These are phyloP conservation scores for Lacerta agilis DNA, from an alignment of 2,797 vertebrate species.

Conservation along the genomic window DNA sequence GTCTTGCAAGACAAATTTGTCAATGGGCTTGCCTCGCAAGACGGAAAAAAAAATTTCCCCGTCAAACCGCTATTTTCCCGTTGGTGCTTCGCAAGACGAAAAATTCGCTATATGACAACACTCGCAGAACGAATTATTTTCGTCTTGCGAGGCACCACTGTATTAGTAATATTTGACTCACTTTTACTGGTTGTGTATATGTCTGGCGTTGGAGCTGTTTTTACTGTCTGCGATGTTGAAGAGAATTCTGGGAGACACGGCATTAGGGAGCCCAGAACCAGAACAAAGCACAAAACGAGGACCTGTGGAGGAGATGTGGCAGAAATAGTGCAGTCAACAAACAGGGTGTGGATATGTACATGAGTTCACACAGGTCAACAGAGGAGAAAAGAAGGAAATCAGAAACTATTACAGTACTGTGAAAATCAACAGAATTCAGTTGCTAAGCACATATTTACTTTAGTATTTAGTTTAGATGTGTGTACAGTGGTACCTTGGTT, in stretches of 20 bases:
- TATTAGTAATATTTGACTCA: constrained; percentile 75
- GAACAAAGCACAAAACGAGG: constrained; percentile 93
- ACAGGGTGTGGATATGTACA: background rate
- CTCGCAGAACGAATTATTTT: no score
- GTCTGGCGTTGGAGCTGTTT: constrained; percentile 84
- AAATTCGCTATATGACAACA: no score
- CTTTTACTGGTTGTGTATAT: constrained; percentile 93
- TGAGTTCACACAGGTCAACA: background rate
- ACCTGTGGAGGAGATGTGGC: constrained; percentile 81
- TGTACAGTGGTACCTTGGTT: background rate
- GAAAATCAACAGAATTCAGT: background rate
- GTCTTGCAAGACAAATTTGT: no score
- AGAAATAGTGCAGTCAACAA: background rate
- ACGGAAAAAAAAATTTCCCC: no score
- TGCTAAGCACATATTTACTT: background rate
- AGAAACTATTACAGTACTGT: background rate
- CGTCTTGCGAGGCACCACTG: no score
- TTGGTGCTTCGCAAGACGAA: no score
- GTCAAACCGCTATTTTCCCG: no score
- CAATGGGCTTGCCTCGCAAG: no score
- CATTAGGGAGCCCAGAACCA: constrained; percentile 94
- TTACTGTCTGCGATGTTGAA: constrained; percentile 87
- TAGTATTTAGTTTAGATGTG: background rate
- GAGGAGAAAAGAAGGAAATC: background rate
- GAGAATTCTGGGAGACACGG: constrained; percentile 91